Conservation (phyloP, 92 coral and sea anemone genomes). For the Meandrina meandrites region DNA sequence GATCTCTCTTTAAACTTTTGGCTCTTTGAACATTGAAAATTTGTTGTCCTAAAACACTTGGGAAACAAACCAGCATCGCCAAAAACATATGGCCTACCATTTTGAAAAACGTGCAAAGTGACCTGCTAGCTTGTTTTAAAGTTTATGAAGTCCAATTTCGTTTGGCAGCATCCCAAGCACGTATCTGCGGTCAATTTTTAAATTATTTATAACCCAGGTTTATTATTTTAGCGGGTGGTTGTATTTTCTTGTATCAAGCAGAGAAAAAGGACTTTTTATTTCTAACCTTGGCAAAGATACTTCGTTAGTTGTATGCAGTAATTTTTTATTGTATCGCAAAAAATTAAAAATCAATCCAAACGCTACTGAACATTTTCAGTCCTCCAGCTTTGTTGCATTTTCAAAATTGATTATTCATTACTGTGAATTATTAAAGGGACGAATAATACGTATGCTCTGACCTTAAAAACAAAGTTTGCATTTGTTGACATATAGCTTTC, state of each 20-base stretch:
- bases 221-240: neutral
- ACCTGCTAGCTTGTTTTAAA: neutral
- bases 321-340: neutral
- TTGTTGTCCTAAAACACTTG: neutral
- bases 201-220: neutral
- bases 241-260: neutral
- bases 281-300: neutral
- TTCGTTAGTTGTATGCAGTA: neutral
- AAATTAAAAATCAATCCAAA: too few relatives aligned
- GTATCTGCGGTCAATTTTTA: neutral
- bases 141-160: neutral
- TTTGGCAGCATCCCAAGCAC: neutral
- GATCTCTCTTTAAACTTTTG: conserved; percentile 11
- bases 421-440: neutral
- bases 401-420: neutral
- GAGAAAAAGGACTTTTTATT: neutral
- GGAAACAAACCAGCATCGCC: neutral
- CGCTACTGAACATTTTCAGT: too few relatives aligned
- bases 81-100: neutral
- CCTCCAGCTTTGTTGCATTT: neutral
- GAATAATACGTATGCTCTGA: too few relatives aligned
- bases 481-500: too few relatives aligned
- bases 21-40: neutral
- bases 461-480: neutral
- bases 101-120: neutral